Percentiles rank a stretch among this genome's conserved stretches.
These are phyloP conservation scores for Lycorma delicatula DNA, from an alignment of 1,140 invertebrate genomes.

Conservation along the genomic window DNA sequence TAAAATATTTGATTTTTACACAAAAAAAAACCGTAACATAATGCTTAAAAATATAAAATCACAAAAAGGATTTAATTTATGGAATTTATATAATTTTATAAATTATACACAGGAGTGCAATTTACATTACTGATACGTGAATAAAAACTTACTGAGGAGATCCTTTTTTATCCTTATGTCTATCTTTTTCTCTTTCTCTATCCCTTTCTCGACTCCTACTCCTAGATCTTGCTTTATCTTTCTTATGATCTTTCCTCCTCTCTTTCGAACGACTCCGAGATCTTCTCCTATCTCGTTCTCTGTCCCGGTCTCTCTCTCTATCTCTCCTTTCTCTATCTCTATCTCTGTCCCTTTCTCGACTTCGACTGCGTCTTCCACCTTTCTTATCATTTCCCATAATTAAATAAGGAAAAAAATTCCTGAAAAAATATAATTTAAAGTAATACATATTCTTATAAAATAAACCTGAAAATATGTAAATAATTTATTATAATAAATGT, in stretches of 20 bases:
- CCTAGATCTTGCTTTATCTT: constrained; percentile 24
- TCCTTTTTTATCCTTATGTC: constrained; percentile 5
- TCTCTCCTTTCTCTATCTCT: constrained; percentile 17
- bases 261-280: constrained; percentile 24
- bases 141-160: neutral
- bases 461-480: no score
- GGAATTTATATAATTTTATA: neutral
- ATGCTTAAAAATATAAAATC: neutral
- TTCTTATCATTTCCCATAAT: constrained; percentile 24
- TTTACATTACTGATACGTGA: neutral
- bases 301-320: constrained; percentile 12
- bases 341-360: constrained; percentile 24
- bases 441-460: no score
- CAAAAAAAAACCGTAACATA: neutral
- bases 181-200: constrained; percentile 11
- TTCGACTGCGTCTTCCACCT: constrained; percentile 21
- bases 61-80: neutral
- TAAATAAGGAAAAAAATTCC: no score
- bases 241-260: constrained; percentile 20
- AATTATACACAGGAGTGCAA: neutral
- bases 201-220: constrained; percentile 28
- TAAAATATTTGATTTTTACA: neutral
- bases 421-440: no score
- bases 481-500: no score
- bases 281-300: constrained; percentile 20